phyloP scores from a whole-genome alignment of 2,888 invertebrate genomes.

The Leptura quadrifasciata region DNA sequence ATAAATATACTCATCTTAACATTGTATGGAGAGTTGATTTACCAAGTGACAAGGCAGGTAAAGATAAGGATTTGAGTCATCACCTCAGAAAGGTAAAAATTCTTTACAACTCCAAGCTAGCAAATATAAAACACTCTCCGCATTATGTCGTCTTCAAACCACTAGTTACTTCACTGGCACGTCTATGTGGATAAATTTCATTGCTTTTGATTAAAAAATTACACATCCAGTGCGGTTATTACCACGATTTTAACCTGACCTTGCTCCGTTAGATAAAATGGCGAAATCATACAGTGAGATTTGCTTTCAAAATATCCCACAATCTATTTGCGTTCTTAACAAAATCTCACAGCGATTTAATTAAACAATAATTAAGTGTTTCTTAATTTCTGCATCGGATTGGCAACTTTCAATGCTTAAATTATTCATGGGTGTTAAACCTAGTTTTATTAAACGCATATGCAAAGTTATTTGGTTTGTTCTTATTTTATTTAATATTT shows the following conservation, averaged over 20 bases:
- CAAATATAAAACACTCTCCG: too few relatives aligned
- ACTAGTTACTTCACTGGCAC: neutral
- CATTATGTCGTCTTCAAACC: neutral
- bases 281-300: conserved; percentile 27
- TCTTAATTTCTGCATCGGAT: neutral
- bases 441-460: neutral
- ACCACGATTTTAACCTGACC: conserved; percentile 39
- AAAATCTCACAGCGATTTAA: neutral
- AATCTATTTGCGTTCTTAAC: neutral
- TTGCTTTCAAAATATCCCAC: conserved; percentile 17
- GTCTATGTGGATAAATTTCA: conserved; percentile 16
- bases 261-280: conserved; percentile 37
- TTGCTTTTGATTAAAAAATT: conserved; percentile 41
- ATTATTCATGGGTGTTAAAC: neutral
- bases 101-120: too few relatives aligned
- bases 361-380: conserved; percentile 8
- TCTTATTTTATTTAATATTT: too few relatives aligned
- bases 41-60: too few relatives aligned
- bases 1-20: too few relatives aligned
- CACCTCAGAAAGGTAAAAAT: too few relatives aligned
- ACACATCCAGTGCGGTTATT: conserved; percentile 16
- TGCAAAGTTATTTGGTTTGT: neutral
- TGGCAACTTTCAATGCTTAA: neutral
- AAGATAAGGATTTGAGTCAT: too few relatives aligned
- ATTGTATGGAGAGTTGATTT: too few relatives aligned